Conservation (phyloP, 2,888 invertebrate species). For the Dryocosmus kuriphilus region DNA sequence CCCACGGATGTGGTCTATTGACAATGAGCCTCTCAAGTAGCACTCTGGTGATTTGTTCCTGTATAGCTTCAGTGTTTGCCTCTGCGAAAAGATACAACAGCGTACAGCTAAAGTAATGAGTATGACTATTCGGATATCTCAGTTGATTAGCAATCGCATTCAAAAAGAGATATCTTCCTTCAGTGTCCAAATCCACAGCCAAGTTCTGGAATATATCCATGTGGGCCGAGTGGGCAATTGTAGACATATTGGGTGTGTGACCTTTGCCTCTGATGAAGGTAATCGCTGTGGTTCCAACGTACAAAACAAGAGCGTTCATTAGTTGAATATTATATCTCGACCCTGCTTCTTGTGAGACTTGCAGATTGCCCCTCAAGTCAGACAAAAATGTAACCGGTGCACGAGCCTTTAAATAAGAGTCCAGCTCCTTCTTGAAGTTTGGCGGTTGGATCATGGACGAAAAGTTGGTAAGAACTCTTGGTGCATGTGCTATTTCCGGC, state of each 20-base stretch:
- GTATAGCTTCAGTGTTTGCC: conserved; percentile 97
- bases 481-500: conserved; percentile 92
- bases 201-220: conserved; percentile 99
- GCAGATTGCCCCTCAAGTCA: conserved; percentile 93
- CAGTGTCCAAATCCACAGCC: conserved; percentile 98
- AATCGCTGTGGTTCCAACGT: conserved; percentile 98
- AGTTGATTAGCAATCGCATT: conserved; percentile 99
- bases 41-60: conserved; percentile 98
- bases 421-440: conserved; percentile 96
- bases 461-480: conserved; percentile 93
- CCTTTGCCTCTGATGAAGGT: conserved; percentile 93
- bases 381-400: conserved; percentile 97
- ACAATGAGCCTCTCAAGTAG: conserved; percentile 97
- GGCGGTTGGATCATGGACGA: conserved; percentile 91
- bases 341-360: conserved; percentile 92
- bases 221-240: conserved; percentile 98
- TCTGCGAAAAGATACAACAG: conserved; percentile 98
- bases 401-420: conserved; percentile 96
- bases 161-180: conserved; percentile 97
- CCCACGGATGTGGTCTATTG: conserved; percentile 99
- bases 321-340: conserved; percentile 96
- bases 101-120: conserved; percentile 99
- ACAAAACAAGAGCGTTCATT: conserved; percentile 98
- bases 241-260: conserved; percentile 95
- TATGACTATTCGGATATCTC: conserved; percentile 99